Evolutionary conservation across 2,797 vertebrate genomes (phyloP), one percentile per base, ranked within the genome.

Genomic region (Scolopax rusticola): DNA sequence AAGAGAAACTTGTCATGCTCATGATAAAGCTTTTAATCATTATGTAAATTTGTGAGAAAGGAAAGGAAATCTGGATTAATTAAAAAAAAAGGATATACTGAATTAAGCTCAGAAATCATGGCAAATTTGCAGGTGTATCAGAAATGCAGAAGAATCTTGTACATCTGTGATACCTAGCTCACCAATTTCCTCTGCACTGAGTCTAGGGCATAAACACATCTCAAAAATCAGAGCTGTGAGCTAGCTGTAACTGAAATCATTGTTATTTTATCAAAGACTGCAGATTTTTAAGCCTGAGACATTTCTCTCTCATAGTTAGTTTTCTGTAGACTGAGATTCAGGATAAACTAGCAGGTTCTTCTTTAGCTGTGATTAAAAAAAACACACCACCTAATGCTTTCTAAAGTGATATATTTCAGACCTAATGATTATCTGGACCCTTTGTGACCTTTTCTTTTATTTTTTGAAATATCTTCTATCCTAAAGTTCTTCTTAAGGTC

Each of bases 341-440:
- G 80, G 80, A 64, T 50, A 89, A 84, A 76, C 9, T 30, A 59
- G 8, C 6, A 92, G 51, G 21, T 76, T 79, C 56, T 84, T 84
- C 27, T 87, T 71, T 57, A 50, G 7, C 43, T 82, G 38, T 65
- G 41, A 59, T 69, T 65, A 10, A 80, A 77, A 84, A 48, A 27
- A 27, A 1, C 4, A 1, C 4, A 2, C 8, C 0, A 1, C 51
- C 21, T 53, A 61, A 33, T 30, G 3, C 27, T 61, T 89, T 84
- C 28, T 38, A 50, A 69, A 40, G 32, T 54, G 51, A 23, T 91
- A 25, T 32, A 53, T 84, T 82, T 96, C 73, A 88, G 32, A 27
- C 36, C 4, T 79, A 89, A 82, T 43, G 32, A 69, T 74, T 27
- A 70, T 30, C 21, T 48, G 15, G 30, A 33, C 20, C 5, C 13